Percentiles rank a stretch among this genome's conserved stretches.
Evolutionary conservation across 2,888 invertebrate genomes (phyloP).

Genomic region (Scelioninae gen. 1): DNA sequence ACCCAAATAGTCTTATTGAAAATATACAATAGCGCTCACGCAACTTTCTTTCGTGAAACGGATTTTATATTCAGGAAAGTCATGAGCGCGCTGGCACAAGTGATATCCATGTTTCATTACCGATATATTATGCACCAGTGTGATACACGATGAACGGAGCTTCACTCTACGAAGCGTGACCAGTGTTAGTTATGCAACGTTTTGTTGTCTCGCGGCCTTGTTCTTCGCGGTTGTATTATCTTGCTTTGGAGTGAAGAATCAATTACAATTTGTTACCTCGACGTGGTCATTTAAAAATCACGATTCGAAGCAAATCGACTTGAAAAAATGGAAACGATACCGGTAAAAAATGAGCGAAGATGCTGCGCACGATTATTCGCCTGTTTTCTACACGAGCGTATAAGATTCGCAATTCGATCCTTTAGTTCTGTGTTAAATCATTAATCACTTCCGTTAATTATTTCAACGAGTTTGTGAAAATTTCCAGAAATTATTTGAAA

Average conservation of each 20-base stretch:
- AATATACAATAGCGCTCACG: not conserved
- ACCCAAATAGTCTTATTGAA: not conserved
- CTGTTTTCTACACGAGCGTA: constrained; percentile 18
- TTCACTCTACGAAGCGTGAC: constrained; percentile 81
- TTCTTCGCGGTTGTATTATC: constrained; percentile 79
- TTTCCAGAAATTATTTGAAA: no score
- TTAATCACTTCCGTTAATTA: constrained; percentile 17
- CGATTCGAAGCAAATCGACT: constrained; percentile 40
- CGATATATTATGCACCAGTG: constrained; percentile 51
- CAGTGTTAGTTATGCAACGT: constrained; percentile 83
- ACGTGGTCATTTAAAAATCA: constrained; percentile 50
- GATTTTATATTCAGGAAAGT: constrained; percentile 58
- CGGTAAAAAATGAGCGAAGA: constrained; percentile 23
- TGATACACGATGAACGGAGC: constrained; percentile 67
- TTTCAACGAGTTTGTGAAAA: not conserved
- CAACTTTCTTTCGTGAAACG: constrained; percentile 52
- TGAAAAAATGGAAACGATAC: constrained; percentile 42
- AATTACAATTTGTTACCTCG: constrained; percentile 72
- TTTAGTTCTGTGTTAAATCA: constrained; percentile 33
- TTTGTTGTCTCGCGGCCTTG: constrained; percentile 81
- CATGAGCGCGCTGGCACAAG: constrained; percentile 30
- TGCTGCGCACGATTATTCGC: constrained; percentile 35
- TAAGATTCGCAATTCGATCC: not conserved
- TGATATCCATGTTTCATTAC: constrained; percentile 62
- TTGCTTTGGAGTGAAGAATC: constrained; percentile 77